phyloP scores from a whole-genome alignment of 2,113 vertebrate genomes.

The Elaphurus davidianus region DNA sequence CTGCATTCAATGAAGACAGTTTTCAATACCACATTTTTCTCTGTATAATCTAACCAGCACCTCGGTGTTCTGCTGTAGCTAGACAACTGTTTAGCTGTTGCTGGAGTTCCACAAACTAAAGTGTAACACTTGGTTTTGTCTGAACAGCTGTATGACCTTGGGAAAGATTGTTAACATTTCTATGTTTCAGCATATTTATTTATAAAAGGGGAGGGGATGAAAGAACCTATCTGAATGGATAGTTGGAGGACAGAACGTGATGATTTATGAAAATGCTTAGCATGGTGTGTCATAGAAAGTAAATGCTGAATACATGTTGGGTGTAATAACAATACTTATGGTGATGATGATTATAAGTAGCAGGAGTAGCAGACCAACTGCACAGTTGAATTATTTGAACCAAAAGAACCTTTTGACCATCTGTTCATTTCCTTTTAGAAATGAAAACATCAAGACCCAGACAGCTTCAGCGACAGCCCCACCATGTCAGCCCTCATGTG shows the following conservation, averaged over 20 bases:
- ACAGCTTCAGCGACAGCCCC: not conserved
- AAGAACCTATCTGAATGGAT: not conserved
- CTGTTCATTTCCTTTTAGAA: not conserved
- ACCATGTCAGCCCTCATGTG: not conserved
- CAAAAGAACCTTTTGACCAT: not conserved
- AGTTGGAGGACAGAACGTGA: not conserved
- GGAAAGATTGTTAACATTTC: not conserved
- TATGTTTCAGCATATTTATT: not conserved
- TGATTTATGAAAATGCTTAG: not conserved
- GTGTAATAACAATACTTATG: not conserved
- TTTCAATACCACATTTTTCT: not conserved
- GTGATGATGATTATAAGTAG: not conserved
- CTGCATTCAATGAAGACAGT: not conserved
- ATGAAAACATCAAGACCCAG: not conserved
- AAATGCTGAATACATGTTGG: not conserved
- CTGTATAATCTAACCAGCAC: slow-evolving; percentile 24
- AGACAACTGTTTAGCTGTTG: not conserved
- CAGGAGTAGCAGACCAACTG: not conserved
- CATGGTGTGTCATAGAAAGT: not conserved
- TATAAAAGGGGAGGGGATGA: not conserved
- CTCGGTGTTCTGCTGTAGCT: not conserved
- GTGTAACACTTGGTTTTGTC: not conserved
- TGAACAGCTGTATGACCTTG: not conserved
- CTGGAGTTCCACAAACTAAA: not conserved
- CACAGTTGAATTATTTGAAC: not conserved